Evolutionary conservation across 2,888 invertebrate species (phyloP).

Genomic region (Aleiodes alternator): DNA sequence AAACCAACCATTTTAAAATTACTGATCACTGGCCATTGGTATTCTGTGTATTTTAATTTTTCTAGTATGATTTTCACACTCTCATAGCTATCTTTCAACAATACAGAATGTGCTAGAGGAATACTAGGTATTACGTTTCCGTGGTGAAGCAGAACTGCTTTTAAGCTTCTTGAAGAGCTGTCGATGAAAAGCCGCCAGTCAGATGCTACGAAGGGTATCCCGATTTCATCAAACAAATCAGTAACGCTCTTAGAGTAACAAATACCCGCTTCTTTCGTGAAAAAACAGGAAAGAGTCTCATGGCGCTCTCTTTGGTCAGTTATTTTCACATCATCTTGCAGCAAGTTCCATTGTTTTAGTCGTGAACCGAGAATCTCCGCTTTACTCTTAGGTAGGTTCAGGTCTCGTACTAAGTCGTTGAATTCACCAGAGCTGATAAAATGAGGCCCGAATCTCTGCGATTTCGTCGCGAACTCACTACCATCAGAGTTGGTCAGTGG

Average conservation of each 20-base stretch:
- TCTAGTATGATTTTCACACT: conserved; percentile 61
- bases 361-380: not conserved
- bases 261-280: conserved; percentile 54
- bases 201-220: conserved; percentile 37
- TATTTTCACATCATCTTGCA: conserved; percentile 44
- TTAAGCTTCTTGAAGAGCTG: not conserved
- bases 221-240: conserved; percentile 54
- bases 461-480: too few relatives aligned
- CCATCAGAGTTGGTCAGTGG: too few relatives aligned
- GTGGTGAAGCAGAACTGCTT: not conserved
- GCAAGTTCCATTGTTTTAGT: conserved; percentile 50
- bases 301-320: not conserved
- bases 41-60: conserved; percentile 61
- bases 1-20: conserved; percentile 66
- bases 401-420: not conserved
- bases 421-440: not conserved
- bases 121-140: conserved; percentile 57
- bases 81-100: conserved; percentile 63
- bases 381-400: not conserved
- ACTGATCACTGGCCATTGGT: conserved; percentile 60
- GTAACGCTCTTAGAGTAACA: conserved; percentile 55
- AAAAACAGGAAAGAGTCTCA: not conserved
- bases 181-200: not conserved
- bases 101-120: conserved; percentile 63
- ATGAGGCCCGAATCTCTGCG: not conserved